A percentile compares a stretch with the other conserved stretches of the same genome.
phyloP scores from a whole-genome alignment of 2,888 invertebrate genomes.

The Standfussiana lucernea region DNA sequence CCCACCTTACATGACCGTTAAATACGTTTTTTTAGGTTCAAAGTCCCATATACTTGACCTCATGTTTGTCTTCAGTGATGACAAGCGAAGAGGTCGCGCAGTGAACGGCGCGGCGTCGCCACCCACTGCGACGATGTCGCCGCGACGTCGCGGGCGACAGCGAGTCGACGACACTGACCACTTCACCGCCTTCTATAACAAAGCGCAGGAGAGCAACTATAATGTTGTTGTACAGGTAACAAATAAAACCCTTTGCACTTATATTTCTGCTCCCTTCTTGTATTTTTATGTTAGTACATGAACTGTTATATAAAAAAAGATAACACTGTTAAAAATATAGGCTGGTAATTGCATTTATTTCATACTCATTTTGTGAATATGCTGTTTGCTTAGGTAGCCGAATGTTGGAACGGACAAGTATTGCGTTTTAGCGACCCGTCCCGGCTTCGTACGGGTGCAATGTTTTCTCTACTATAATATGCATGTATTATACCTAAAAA shows the following conservation, averaged over 20 bases:
- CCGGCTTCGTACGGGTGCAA: too few relatives aligned
- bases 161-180: constrained; percentile 79
- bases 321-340: too few relatives aligned
- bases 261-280: background rate
- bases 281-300: background rate
- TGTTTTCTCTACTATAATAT: too few relatives aligned
- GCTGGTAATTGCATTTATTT: too few relatives aligned
- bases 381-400: too few relatives aligned
- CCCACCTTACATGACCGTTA: background rate
- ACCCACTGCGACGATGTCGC: constrained; percentile 66
- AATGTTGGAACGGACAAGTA: too few relatives aligned
- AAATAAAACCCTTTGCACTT: background rate
- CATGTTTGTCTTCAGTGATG: constrained; percentile 71
- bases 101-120: constrained; percentile 80
- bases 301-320: too few relatives aligned
- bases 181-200: constrained; percentile 83
- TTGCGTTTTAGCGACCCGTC: too few relatives aligned
- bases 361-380: too few relatives aligned
- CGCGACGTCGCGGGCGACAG: constrained; percentile 79
- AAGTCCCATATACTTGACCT: constrained; percentile 2
- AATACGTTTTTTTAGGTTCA: background rate
- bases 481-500: too few relatives aligned
- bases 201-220: constrained; percentile 79
- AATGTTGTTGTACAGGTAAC: constrained; percentile 84
- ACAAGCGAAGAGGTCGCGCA: constrained; percentile 70